phyloP scores from a whole-genome alignment of 2,888 invertebrate species.

The Patella ulyssiponensis region DNA sequence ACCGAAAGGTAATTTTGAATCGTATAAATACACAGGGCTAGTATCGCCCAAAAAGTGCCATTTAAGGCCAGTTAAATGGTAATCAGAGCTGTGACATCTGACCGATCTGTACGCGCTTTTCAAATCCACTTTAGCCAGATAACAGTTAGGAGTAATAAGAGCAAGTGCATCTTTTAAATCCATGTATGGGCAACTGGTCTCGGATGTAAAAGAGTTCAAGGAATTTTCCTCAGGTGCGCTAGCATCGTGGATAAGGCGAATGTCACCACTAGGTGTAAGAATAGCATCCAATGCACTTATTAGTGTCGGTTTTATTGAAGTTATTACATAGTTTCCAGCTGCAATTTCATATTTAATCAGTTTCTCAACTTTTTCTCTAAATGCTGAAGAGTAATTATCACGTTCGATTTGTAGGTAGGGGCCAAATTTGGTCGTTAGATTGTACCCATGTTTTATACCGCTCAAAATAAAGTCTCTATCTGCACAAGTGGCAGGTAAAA shows the following conservation, averaged over 20 bases:
- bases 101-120: conserved; percentile 16
- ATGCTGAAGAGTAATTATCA: background rate
- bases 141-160: background rate
- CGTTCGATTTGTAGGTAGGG: background rate
- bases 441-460: background rate
- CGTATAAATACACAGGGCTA: background rate
- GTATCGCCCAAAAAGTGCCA: conserved; percentile 4
- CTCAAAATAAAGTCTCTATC: background rate
- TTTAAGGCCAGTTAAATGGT: conserved; percentile 2
- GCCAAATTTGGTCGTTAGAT: background rate
- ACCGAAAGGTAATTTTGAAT: conserved; percentile 5
- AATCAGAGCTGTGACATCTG: background rate
- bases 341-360: conserved; percentile 1
- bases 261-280: background rate
- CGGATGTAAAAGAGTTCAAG: background rate
- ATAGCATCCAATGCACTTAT: background rate
- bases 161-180: background rate
- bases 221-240: background rate
- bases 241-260: conserved; percentile 9
- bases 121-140: conserved; percentile 13
- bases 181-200: conserved; percentile 7
- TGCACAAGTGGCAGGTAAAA: conserved; percentile 1
- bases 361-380: conserved; percentile 8
- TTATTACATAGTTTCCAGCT: conserved; percentile 1
- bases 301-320: background rate